Evolutionary conservation across 2,113 vertebrate genomes (phyloP), one percentile per base, ranked within the genome.

Genomic region (Marcusenius ussheri): DNA sequence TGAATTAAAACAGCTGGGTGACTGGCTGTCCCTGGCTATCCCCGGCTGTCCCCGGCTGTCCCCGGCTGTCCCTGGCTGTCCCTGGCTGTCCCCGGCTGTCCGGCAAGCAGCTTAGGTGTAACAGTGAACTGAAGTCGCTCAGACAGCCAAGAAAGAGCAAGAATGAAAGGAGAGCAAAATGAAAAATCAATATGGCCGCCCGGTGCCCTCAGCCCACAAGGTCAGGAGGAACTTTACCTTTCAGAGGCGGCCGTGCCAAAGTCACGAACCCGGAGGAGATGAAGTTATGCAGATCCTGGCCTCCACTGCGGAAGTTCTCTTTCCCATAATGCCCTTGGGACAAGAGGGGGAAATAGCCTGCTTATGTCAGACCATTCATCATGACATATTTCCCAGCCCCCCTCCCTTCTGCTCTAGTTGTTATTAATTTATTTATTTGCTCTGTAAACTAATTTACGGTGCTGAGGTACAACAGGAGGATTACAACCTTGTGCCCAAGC

Each of bases 181-280:
- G 31, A 58, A 51, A 80, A 50, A 89, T 58, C 51, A 62, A 24
- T 13, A 19, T 24, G 39, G 35, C 19, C 1, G 74, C 50, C 53
- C 31, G 0, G 31, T 21, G 27, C 50, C 50, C n/a, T 53, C 50
- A 56, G 85, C 50, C 53, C 50, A 9, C 50, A 53, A 49, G 49
- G 74, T 42, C 46, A 24, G 24, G 31, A 24, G 46, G 15, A 80
- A 39, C 19, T 39, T 62, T 97, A 99, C 98, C 98, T 98, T 99
- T 99, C 90, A 97, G 95, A 94, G 98, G 98, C 94, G 97, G 96
- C 91, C 98, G 97, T 95, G 98, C 98, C 90, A 99, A 96, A 0
- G 98, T 99, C 95, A 99, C 98, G 92, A 99, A 99, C 51, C 98
- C 98, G 13, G 98, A 99, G 87, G 98, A 98, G 96, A 99, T 98